Evolutionary conservation across 2,888 invertebrate genomes (phyloP).

Genomic region (Cynaeus angustus): DNA sequence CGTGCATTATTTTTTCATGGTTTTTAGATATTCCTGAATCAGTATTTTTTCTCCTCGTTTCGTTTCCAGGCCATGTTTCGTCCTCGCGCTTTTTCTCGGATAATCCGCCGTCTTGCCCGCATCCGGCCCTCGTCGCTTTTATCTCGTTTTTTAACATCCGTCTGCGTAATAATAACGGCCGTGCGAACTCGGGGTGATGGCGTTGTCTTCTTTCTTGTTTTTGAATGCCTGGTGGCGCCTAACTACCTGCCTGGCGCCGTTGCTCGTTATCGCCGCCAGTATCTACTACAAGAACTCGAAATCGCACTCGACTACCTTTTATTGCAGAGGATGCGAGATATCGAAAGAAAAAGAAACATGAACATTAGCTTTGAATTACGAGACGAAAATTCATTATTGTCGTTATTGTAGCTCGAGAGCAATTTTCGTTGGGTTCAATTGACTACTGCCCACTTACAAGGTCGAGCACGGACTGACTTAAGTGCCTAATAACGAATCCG

Average conservation of each 20-base stretch:
- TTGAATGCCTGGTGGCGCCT: slow-evolving; percentile 57
- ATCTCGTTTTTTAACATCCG: slow-evolving; percentile 37
- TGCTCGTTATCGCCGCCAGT: slow-evolving; percentile 41
- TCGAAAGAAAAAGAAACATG: neutral
- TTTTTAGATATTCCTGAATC: no score
- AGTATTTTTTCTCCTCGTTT: no score
- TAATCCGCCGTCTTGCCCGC: slow-evolving; percentile 29
- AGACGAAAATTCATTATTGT: slow-evolving; percentile 21
- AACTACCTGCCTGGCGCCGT: slow-evolving; percentile 53
- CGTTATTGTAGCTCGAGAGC: slow-evolving; percentile 5
- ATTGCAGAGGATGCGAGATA: slow-evolving; percentile 22
- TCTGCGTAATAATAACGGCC: slow-evolving; percentile 44
- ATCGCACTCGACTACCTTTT: slow-evolving; percentile 30
- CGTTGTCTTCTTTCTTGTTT: slow-evolving; percentile 50
- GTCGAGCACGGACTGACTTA: slow-evolving; percentile 18
- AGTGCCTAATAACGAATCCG: slow-evolving; percentile 28
- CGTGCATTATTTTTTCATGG: no score
- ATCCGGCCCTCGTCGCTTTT: slow-evolving; percentile 29
- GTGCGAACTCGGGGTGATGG: slow-evolving; percentile 36
- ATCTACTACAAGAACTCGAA: slow-evolving; percentile 28
- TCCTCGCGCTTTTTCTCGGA: slow-evolving; percentile 5
- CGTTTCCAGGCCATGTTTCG: neutral
- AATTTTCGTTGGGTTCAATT: slow-evolving; percentile 21
- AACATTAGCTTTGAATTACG: slow-evolving; percentile 2
- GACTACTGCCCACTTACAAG: slow-evolving; percentile 28